Percentiles rank a stretch among this genome's conserved stretches.
Evolutionary conservation across 2,113 vertebrate genomes (phyloP).

Genomic region (Scomber colias): DNA sequence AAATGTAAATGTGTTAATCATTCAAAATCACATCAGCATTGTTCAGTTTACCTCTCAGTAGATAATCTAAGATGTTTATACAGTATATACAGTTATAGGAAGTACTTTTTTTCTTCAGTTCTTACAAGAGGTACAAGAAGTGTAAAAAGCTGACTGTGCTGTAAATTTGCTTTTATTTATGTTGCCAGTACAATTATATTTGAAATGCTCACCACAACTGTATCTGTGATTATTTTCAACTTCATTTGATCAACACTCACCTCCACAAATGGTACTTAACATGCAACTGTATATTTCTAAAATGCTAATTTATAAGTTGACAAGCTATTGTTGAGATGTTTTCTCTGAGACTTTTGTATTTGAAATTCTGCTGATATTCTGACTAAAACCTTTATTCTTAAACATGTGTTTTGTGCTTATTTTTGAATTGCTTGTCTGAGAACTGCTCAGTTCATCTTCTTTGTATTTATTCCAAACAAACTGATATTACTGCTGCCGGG

Average conservation of each 20-base stretch:
- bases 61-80: background rate
- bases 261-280: constrained; percentile 34
- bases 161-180: constrained; percentile 76
- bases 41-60: constrained; percentile 16
- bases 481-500: background rate
- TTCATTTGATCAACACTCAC: constrained; percentile 24
- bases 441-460: constrained; percentile 3
- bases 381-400: constrained; percentile 73
- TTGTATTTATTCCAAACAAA: constrained; percentile 38
- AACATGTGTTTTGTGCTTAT: constrained; percentile 40
- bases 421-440: constrained; percentile 24
- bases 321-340: constrained; percentile 67
- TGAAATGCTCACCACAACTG: constrained; percentile 26
- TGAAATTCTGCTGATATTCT: constrained; percentile 63
- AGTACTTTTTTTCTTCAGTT: background rate
- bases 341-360: constrained; percentile 74
- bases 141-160: constrained; percentile 43
- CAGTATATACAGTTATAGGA: background rate
- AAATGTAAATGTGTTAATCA: background rate
- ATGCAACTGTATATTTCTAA: constrained; percentile 65
- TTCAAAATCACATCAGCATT: constrained; percentile 6
- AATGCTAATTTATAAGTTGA: constrained; percentile 79
- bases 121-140: constrained; percentile 1
- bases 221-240: constrained; percentile 49
- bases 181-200: constrained; percentile 27